Base-by-base conservation (phyloP, 2,113 vertebrate genomes). In the Spermophilus dauricus region DNA sequence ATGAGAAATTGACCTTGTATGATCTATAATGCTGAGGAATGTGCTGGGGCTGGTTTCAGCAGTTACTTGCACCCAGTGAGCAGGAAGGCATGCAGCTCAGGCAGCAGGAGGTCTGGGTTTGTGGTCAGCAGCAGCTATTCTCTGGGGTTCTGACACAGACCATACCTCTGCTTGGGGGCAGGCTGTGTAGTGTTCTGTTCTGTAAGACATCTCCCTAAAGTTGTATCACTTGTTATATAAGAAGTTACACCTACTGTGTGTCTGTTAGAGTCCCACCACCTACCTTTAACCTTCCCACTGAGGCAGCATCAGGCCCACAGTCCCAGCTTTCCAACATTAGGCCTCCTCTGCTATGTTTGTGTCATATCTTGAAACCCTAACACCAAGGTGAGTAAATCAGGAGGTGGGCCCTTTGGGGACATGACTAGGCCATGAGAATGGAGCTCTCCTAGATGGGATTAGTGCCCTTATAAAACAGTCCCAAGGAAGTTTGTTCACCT, bases 1-100 rank as follows among this genome's bases (percentile, higher is more conserved):
- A 32, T 11, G 51, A 95, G 63, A 92, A 53, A 81, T 30, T 72
- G 90, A 92, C 45, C 95, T 94, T 87, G 39, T 72, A 61, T 87
- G 87, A 89, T 67, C 72, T 77, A 26, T 58, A 48, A 51, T n/a
- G n/a, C 70, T 86, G 39, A 69, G 77, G 94, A 91, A 94, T 84
- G 70, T 72, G 28, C 65, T 67, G 20, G 75, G 69, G 14, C 72
- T 89, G 83, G 92, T 72, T 96, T 94, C 32, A 13, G 70, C 75
- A 69, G 53, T 76, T 45, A 53, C 73, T 83, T 76, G 48, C 61
- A 42, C 67, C 48, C 76, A 73, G 72, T 80, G 75, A 92, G 67
- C 67, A 80, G 53, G 45, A 42, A 91, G 89, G 73, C 28, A 45
- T n/a, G 61, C 0, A 30, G 53, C 53, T 92, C 37, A 26, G 42